Percentiles rank a stretch among this genome's conserved stretches.
Evolutionary conservation across 2,113 vertebrate genomes (phyloP).

Genomic region (Pachycephala philippinensis): DNA sequence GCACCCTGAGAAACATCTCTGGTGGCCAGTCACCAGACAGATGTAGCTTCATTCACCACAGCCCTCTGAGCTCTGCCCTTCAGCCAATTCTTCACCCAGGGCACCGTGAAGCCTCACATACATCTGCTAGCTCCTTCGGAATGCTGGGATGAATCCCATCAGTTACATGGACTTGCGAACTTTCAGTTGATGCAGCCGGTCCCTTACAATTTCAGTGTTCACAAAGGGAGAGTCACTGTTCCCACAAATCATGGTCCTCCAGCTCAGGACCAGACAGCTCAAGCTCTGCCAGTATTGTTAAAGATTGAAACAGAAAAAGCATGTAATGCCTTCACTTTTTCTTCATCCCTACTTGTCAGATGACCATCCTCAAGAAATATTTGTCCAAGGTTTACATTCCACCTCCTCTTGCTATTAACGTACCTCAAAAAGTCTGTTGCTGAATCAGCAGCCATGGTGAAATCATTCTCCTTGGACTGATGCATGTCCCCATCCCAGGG

Average conservation of each 20-base stretch:
- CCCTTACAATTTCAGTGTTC: not conserved
- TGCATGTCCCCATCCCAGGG: not conserved
- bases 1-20: accelerated
- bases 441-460: not conserved
- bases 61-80: not conserved
- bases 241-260: not conserved
- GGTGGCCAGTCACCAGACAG: accelerated
- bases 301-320: not conserved
- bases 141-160: not conserved
- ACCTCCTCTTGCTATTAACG: not conserved
- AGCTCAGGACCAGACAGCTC: accelerated
- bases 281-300: not conserved
- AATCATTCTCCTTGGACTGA: not conserved
- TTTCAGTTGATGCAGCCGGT: not conserved
- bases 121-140: accelerated
- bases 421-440: not conserved
- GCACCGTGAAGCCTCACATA: accelerated
- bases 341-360: not conserved
- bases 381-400: not conserved
- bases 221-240: not conserved
- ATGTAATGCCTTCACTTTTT: not conserved
- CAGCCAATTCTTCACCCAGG: not conserved
- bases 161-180: not conserved
- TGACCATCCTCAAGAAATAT: not conserved
- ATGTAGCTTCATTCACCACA: not conserved